Conservation (phyloP, 2,797 vertebrate genomes). For the Pseudotriccus pelzelni region DNA sequence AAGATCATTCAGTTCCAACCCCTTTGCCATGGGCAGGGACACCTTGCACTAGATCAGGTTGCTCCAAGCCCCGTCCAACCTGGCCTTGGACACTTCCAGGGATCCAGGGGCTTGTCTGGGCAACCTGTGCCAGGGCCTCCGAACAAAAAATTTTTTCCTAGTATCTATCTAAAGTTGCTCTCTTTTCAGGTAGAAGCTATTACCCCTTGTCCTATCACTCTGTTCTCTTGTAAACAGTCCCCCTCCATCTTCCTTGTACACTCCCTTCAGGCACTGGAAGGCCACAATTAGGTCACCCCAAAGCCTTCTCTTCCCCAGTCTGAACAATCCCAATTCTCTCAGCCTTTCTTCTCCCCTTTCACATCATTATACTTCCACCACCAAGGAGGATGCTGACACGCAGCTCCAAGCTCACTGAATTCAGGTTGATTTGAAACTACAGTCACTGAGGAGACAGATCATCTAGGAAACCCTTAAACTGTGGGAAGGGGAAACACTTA, state of each 20-base stretch:
- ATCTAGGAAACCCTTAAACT: background rate
- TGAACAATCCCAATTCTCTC: background rate
- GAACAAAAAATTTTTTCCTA: background rate
- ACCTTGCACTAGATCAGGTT: background rate
- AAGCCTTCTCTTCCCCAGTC: background rate
- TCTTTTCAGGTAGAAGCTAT: background rate
- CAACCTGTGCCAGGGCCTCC: background rate
- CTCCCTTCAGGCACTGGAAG: background rate
- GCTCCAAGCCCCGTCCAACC: background rate
- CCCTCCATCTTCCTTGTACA: background rate
- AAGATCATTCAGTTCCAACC: background rate
- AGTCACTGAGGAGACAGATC: background rate
- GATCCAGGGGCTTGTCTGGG: background rate
- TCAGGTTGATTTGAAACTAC: background rate
- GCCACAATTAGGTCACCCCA: background rate
- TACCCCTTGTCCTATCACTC: background rate
- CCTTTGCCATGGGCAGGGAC: background rate
- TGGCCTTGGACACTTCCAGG: background rate
- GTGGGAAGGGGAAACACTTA: slow-evolving; percentile 47
- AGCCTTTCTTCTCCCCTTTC: background rate
- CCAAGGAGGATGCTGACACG: background rate
- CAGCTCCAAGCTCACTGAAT: background rate
- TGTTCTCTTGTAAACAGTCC: background rate
- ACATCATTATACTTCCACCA: background rate
- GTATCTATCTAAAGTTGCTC: background rate